Conservation (phyloP, 30 jellyfish, hydroid and myxozoan species). For the Aurelia coerulea region DNA sequence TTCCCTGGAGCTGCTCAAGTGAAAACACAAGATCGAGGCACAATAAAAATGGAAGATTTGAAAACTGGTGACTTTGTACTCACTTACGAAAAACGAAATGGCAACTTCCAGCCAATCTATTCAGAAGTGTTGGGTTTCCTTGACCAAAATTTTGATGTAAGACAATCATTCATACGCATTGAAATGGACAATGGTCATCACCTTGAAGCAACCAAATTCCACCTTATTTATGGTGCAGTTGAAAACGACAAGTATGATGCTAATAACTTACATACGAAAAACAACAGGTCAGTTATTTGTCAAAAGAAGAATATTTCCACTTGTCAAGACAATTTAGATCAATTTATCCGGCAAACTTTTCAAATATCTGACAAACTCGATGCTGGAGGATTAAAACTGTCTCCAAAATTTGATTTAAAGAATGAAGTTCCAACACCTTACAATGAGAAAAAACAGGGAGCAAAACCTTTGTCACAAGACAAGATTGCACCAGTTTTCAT, state of each 20-base stretch:
- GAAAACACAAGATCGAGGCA: slow-evolving; percentile 10
- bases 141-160: slow-evolving; percentile 8
- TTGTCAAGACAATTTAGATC: neutral
- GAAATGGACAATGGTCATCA: slow-evolving; percentile 22
- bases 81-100: slow-evolving; percentile 11
- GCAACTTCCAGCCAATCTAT: neutral
- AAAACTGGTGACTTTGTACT: slow-evolving; percentile 65
- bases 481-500: neutral
- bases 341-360: neutral
- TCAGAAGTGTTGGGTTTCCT: slow-evolving; percentile 62
- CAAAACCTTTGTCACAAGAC: neutral
- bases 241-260: neutral
- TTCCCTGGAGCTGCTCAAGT: slow-evolving; percentile 69
- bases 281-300: neutral
- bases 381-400: neutral
- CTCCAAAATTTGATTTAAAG: neutral
- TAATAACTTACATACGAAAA: too few relatives aligned
- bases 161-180: slow-evolving; percentile 8
- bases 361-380: too few relatives aligned
- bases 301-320: neutral
- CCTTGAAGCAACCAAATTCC: slow-evolving; percentile 49
- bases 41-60: slow-evolving; percentile 38
- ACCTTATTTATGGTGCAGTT: slow-evolving; percentile 24
- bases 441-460: neutral
- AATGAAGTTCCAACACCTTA: neutral